A percentile compares a stretch with the other conserved stretches of the same genome.
Evolutionary conservation across 2,797 vertebrate species (phyloP).

Genomic region (Ctenosaura bakeri): DNA sequence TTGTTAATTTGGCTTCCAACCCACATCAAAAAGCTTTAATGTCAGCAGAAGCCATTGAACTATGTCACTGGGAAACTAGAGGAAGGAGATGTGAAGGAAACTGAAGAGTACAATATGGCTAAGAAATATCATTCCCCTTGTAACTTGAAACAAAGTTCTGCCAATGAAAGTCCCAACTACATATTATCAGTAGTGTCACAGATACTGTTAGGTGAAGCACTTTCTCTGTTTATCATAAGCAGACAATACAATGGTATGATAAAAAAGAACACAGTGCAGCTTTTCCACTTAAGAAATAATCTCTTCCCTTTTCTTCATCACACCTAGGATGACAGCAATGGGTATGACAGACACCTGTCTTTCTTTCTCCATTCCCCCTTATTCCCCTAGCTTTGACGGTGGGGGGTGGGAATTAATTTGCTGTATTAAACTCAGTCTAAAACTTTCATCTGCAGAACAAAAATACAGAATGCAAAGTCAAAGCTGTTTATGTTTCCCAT

Average conservation of each 20-base stretch:
- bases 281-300: neutral
- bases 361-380: too few species aligned
- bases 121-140: constrained; percentile 6
- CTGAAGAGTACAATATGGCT: neutral
- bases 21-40: constrained; percentile 3
- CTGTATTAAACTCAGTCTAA: neutral
- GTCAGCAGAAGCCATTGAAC: constrained; percentile 25
- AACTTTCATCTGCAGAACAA: neutral
- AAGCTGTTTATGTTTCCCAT: neutral
- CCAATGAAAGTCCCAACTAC: neutral
- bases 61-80: constrained; percentile 4
- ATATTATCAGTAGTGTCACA: neutral
- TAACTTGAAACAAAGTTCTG: constrained; percentile 1
- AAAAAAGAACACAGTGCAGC: neutral
- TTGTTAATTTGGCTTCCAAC: constrained; percentile 40
- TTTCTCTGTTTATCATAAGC: constrained; percentile 24
- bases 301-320: neutral
- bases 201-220: constrained; percentile 27
- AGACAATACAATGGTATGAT: neutral
- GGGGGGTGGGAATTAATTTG: neutral
- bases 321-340: constrained; percentile 6
- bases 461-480: neutral
- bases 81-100: constrained; percentile 39
- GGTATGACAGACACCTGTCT: neutral
- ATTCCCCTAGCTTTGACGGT: neutral